Base-by-base conservation (phyloP, 2,888 invertebrate genomes). In the Plebejus argus region DNA sequence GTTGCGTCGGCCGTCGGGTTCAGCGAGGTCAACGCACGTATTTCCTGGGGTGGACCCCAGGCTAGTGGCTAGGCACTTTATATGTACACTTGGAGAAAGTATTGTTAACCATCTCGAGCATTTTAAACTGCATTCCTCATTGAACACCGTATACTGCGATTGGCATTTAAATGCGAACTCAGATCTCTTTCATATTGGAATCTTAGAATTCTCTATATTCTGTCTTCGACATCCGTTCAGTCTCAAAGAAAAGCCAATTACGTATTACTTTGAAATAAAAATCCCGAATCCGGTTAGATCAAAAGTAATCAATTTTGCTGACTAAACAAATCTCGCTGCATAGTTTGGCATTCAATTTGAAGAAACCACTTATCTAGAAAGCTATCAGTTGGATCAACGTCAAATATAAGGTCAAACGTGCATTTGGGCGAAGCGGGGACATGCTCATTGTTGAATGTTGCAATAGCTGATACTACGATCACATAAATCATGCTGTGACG, bases 51-150 rank as follows among this genome's bases (percentile, higher is more conserved):
- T 74, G 28, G 15, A 53, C 23, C 28, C 33, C n/a, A n/a, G 12
- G 12, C 45, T 28, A 49, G n/a, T n/a, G 15, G 12, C 12, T 28
- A 28, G 28, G 28, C 28, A 66, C 61, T 61, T 20, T 23, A 15
- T 49, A 23, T 20, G 72, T 49, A 74, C 28, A 53, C 49, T 74
- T 49, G n/a, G 53, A 74, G 74, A 74, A 74, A 74, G 74, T 74
- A 74, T 23, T 72, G 39, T 23, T 18, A 74, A 53, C 53, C 45
- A 28, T 74, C 23, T 23, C 20, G 28, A 53, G 53, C 28, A 74
- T 53, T 72, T 49, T 74, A 28, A 53, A 74, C 74, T 74, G 74
- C 53, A 71, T 53, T 53, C 53, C 45, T 2, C 49, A n/a, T n/a
- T n/a, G 28, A 66, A 33, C 33, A 66, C 66, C 66, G 28, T 66